Conservation (phyloP, 2,113 vertebrate genomes). For the Propithecus coquereli region DNA sequence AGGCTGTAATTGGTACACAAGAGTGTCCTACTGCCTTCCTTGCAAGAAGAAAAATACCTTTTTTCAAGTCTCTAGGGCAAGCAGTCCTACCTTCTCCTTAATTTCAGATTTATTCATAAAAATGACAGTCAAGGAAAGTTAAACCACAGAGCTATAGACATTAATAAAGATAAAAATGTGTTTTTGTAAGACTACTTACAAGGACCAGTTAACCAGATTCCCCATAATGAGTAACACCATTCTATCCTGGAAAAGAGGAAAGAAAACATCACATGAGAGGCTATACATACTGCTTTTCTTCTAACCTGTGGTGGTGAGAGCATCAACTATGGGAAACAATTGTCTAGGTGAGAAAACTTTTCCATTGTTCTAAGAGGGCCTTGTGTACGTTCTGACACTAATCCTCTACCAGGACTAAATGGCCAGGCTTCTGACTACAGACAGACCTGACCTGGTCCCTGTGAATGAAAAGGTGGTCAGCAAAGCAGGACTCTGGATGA, state of each 20-base stretch:
- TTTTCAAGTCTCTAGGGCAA: neutral
- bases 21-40: neutral
- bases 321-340: neutral
- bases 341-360: neutral
- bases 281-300: neutral
- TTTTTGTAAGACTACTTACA: conserved; percentile 81
- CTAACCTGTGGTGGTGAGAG: neutral
- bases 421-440: neutral
- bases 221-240: conserved; percentile 87
- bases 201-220: conserved; percentile 88
- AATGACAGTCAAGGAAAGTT: neutral
- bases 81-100: neutral
- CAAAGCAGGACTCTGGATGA: neutral
- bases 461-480: neutral
- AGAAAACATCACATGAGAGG: neutral
- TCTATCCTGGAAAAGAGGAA: conserved; percentile 82
- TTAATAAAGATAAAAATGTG: neutral
- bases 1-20: neutral
- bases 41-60: neutral
- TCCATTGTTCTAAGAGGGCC: neutral
- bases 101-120: conserved; percentile 28
- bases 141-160: neutral
- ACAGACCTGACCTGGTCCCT: neutral
- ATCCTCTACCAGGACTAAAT: neutral
- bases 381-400: neutral